Evolutionary conservation across 2,888 invertebrate species (phyloP).

Genomic region (Ophion obscuratus): DNA sequence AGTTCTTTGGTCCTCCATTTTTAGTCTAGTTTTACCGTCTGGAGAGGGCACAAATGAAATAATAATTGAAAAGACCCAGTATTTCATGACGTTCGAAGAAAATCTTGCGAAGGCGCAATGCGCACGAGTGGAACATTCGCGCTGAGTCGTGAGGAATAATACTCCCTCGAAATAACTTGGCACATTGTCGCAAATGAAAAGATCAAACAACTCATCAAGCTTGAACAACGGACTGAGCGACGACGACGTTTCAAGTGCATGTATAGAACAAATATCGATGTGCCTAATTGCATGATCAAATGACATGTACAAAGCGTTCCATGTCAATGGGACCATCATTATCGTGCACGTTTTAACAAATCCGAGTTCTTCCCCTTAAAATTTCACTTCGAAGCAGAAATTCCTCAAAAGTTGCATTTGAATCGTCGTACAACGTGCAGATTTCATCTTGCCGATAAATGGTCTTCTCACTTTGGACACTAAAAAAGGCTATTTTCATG

Average conservation of each 20-base stretch:
- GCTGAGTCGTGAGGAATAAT: conserved; percentile 28
- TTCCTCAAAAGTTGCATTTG: too few species aligned
- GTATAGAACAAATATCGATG: background rate
- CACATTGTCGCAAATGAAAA: conserved; percentile 57
- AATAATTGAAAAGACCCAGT: background rate
- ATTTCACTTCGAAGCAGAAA: too few species aligned
- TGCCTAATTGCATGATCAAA: conserved; percentile 25
- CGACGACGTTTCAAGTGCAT: conserved; percentile 18
- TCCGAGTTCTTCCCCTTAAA: too few species aligned
- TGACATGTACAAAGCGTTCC: conserved; percentile 8
- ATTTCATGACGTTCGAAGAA: background rate
- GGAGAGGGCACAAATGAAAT: background rate
- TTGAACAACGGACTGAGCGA: conserved; percentile 10
- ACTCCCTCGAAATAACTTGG: conserved; percentile 57
- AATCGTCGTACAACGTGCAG: too few species aligned
- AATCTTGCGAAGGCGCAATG: conserved; percentile 1
- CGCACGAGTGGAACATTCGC: conserved; percentile 16
- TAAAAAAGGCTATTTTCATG: too few species aligned
- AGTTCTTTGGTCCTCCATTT: too few species aligned
- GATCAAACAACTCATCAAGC: conserved; percentile 50
- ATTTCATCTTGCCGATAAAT: too few species aligned
- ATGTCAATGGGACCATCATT: background rate
- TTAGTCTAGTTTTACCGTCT: too few species aligned
- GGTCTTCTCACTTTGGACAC: too few species aligned
- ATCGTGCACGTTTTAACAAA: too few species aligned